Percentiles rank a stretch among this genome's conserved stretches.
phyloP scores from a whole-genome alignment of 2,797 vertebrate species.

The Eospalax fontanierii region DNA sequence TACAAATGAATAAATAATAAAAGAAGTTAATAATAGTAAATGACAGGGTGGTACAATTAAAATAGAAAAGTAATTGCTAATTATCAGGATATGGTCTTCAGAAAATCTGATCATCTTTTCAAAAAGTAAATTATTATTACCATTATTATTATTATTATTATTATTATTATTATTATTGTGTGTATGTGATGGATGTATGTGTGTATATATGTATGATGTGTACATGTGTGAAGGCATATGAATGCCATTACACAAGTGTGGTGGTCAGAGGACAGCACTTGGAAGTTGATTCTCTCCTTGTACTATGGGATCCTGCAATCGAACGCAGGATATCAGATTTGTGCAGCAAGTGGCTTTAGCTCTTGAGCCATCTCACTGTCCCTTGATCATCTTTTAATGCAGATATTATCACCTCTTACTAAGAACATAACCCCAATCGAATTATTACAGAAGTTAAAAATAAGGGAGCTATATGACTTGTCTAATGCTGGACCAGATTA shows the following conservation, averaged over 20 bases:
- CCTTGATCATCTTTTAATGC: background rate
- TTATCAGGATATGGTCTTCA: background rate
- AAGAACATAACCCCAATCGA: background rate
- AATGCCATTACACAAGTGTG: too few species aligned
- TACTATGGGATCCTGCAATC: background rate
- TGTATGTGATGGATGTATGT: too few species aligned
- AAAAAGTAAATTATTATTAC: background rate
- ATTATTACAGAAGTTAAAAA: background rate
- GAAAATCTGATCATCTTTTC: background rate
- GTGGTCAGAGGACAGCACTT: background rate
- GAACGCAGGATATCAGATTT: background rate
- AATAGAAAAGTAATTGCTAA: background rate
- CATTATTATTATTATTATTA: background rate
- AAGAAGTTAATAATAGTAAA: background rate
- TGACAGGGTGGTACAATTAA: background rate
- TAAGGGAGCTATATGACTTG: background rate
- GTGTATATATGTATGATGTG: too few species aligned
- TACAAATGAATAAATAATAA: background rate
- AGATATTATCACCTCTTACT: background rate
- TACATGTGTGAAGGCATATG: rapidly evolving
- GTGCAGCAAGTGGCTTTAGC: background rate
- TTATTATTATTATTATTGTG: too few species aligned
- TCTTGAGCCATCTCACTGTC: too few species aligned
- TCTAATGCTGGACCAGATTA: background rate
- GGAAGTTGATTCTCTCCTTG: background rate